Evolutionary conservation across 2,888 invertebrate species (phyloP), one percentile per base, ranked within the genome.

Genomic region (Hirtodrosophila trivittata): DNA sequence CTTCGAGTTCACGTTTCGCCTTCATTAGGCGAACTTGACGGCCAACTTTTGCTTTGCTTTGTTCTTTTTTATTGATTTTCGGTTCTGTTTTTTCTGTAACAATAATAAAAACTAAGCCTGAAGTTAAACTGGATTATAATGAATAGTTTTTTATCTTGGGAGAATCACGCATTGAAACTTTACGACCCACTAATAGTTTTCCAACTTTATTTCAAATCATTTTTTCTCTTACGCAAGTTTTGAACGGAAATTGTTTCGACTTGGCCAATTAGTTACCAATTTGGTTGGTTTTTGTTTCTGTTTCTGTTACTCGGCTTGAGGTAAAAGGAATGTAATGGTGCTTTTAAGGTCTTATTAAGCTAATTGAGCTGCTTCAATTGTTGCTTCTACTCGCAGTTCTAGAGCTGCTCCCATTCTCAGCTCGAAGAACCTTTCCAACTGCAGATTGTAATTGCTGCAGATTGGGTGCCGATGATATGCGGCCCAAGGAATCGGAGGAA

Each of bases 381-480:
- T 16, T 12, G 12, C 5, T 9, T 13, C 16, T n/a, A 16, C 8
- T 8, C 26, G 16, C 12, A 33, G 28, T 46, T 32, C 42, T 14
- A 35, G 37, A 35, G 21, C 28, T n/a, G 60, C 50, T 68, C 58
- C 56, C 59, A 49, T 52, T 50, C 56, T 54, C 58, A 63, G 47
- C 54, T 18, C 30, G 37, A 30, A 30, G 60, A 25, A 18, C 9
- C 13, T 18, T 26, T 7, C 46, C 18, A 28, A 14, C 13, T 10
- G n/a, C n/a, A n/a, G n/a, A n/a, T 38, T 54, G 42, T 57, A 72
- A 63, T 67, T 67, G 63, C 49, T 21, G 47, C 10, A 81, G 82
- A 77, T 76, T 74, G 62, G 41, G 14, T 50, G 47, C 25, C 58
- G 39, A 49, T 47, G 70, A 77, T 74, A 66, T 70, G 52, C 33